Evolutionary conservation across 64 coral and sea anemone species (phyloP).

Genomic region (Trachythela sp.): DNA sequence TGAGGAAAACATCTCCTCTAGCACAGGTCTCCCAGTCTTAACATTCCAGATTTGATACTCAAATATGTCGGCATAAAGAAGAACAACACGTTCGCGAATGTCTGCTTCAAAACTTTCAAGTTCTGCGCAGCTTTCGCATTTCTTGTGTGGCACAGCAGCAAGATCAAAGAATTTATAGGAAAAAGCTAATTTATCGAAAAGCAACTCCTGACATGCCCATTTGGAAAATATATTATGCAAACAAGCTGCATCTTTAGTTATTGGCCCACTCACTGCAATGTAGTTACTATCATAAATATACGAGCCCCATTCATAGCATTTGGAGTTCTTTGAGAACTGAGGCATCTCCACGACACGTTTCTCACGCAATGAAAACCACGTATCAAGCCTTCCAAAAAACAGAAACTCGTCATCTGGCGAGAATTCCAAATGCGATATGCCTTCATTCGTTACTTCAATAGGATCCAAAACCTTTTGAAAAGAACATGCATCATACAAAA

Average conservation of each 20-base stretch:
- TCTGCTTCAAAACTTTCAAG: too few species aligned
- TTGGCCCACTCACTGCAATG: background rate
- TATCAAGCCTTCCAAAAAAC: constrained; percentile 36
- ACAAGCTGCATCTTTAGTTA: too few species aligned
- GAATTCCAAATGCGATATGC: background rate
- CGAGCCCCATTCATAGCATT: background rate
- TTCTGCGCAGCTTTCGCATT: background rate
- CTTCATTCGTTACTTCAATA: background rate
- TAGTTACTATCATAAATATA: background rate
- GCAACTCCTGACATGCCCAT: background rate
- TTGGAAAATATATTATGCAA: background rate
- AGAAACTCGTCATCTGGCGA: constrained; percentile 27
- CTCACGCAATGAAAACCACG: constrained; percentile 24
- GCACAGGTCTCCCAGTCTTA: constrained; percentile 8
- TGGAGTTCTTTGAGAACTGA: background rate
- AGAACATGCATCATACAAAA: constrained; percentile 9
- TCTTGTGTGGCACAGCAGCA: too few species aligned
- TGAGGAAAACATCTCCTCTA: background rate
- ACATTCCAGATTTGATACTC: constrained; percentile 23
- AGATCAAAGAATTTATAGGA: too few species aligned
- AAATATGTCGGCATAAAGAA: constrained; percentile 14
- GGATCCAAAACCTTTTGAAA: background rate
- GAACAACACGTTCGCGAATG: background rate
- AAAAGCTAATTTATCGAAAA: too few species aligned
- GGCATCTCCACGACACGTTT: background rate